Evolutionary conservation across 2,797 vertebrate genomes (phyloP).

Genomic region (Dermochelys coriacea): DNA sequence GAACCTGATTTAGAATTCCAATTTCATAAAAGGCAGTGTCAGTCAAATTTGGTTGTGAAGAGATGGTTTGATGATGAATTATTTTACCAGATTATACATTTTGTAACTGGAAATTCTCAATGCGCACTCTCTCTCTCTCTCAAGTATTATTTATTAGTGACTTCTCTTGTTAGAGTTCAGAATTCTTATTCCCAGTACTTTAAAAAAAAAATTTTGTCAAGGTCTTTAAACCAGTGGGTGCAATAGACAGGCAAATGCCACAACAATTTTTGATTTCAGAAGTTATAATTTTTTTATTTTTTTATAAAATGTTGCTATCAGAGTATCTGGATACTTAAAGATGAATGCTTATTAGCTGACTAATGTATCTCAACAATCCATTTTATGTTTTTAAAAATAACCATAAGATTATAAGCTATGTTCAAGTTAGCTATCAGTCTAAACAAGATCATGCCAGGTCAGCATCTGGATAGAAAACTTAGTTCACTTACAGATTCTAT

Average conservation of each 20-base stretch:
- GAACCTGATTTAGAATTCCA: background rate
- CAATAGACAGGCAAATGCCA: background rate
- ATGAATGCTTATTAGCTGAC: fast-evolving
- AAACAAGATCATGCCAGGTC: background rate
- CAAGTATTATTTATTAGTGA: background rate
- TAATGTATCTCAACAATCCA: background rate
- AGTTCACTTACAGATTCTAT: background rate
- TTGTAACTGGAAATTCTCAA: background rate
- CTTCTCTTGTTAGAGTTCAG: background rate
- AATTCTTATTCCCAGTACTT: background rate
- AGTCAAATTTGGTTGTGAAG: background rate
- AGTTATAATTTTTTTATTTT: background rate
- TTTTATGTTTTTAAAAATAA: background rate
- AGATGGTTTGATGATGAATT: background rate
- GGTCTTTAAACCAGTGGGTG: background rate
- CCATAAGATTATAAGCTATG: background rate
- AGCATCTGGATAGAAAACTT: background rate
- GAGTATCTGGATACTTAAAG: background rate
- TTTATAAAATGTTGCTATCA: fast-evolving
- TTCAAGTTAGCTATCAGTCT: background rate
- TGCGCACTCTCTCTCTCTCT: background rate
- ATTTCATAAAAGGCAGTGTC: background rate
- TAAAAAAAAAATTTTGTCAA: background rate
- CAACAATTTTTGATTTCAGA: background rate
- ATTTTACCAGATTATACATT: background rate